Conservation (phyloP, 2,888 invertebrate species). For the Cryptops parisi region DNA sequence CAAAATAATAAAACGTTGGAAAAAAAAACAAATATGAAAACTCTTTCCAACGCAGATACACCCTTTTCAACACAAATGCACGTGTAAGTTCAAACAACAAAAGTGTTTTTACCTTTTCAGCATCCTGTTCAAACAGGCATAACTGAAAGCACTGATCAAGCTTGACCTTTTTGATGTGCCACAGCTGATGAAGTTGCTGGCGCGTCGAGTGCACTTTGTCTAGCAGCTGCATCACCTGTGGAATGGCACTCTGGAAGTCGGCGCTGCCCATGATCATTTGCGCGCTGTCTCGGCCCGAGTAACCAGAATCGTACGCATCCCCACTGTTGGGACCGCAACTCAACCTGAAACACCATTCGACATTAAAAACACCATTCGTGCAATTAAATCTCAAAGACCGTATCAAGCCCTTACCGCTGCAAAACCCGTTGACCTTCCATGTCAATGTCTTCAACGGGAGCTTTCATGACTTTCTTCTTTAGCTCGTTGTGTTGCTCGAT, state of each 20-base stretch:
- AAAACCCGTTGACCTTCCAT: conserved; percentile 60
- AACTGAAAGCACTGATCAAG: conserved; percentile 93
- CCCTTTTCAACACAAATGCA: too few relatives aligned
- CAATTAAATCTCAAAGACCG: not conserved
- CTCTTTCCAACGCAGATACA: too few relatives aligned
- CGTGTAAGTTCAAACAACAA: too few relatives aligned
- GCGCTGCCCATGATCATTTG: conserved; percentile 42
- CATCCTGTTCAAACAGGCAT: conserved; percentile 90
- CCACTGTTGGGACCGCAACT: conserved; percentile 38
- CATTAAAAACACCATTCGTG: not conserved
- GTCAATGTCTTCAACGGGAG: conserved; percentile 87
- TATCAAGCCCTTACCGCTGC: conserved; percentile 31
- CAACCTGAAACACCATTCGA: conserved; percentile 25
- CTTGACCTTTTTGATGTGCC: conserved; percentile 89
- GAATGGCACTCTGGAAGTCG: conserved; percentile 40
- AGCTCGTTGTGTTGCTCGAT: conserved; percentile 88
- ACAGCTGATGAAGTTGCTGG: conserved; percentile 77
- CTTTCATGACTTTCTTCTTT: conserved; percentile 82
- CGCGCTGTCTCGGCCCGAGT: conserved; percentile 51
- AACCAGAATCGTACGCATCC: conserved; percentile 53
- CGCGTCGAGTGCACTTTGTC: conserved; percentile 72
- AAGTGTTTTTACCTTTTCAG: conserved; percentile 57
- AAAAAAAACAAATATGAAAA: too few relatives aligned
- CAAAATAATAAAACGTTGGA: too few relatives aligned
- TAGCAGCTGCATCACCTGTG: conserved; percentile 28